Percentiles rank a stretch among this genome's conserved stretches.
Conservation (phyloP, 2,888 invertebrate species). For the Eupithecia subfuscata region DNA sequence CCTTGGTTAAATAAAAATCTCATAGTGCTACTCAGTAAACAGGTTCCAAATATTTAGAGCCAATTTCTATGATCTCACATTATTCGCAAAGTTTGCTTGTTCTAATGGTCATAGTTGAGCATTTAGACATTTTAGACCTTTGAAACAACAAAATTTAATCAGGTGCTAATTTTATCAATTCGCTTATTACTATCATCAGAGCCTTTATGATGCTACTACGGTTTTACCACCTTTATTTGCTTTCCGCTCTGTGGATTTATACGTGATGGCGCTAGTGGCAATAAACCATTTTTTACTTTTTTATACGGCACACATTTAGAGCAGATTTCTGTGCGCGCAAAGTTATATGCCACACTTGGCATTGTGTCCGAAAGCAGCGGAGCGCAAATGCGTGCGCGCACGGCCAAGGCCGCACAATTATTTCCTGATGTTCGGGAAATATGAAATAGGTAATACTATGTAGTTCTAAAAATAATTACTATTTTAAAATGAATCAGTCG, state of each 20-base stretch:
- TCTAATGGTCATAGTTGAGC: neutral
- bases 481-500: neutral
- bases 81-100: neutral
- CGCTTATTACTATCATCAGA: neutral
- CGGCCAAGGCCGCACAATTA: conserved; percentile 52
- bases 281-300: neutral
- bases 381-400: conserved; percentile 51
- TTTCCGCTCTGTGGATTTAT: neutral
- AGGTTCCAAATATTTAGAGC: conserved; percentile 5
- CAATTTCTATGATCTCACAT: neutral
- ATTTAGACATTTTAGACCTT: neutral
- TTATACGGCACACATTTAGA: neutral
- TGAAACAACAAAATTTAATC: neutral
- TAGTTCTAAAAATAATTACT: conserved; percentile 10
- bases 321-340: neutral
- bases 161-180: neutral
- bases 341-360: neutral
- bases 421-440: conserved; percentile 33
- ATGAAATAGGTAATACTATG: conserved; percentile 17
- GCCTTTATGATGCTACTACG: neutral
- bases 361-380: conserved; percentile 38
- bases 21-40: conserved; percentile 1
- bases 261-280: neutral
- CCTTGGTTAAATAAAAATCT: conserved; percentile 10
- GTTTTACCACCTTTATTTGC: neutral